Conservation (phyloP, 1,140 invertebrate genomes). For the Antheraea mylitta region DNA sequence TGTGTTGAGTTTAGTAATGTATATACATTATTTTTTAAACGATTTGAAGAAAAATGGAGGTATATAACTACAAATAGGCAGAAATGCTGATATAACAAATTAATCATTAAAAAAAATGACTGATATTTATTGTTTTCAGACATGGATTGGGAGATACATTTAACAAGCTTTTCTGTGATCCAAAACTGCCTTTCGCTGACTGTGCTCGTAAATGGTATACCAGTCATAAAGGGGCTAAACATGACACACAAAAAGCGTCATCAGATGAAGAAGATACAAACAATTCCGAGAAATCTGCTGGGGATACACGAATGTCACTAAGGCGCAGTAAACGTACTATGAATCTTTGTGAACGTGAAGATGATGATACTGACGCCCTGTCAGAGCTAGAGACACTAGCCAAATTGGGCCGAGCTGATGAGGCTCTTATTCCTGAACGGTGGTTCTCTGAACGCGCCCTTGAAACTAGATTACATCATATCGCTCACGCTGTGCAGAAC, state of each 20-base stretch:
- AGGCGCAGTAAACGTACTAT: constrained; percentile 65
- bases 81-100: neutral
- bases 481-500: constrained; percentile 94
- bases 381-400: constrained; percentile 71
- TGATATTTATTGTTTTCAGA: constrained; percentile 77
- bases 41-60: too few relatives aligned
- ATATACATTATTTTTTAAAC: too few relatives aligned
- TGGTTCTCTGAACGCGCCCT: constrained; percentile 90
- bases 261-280: constrained; percentile 72
- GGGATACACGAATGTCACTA: constrained; percentile 60
- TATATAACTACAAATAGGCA: too few relatives aligned
- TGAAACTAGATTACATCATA: constrained; percentile 93
- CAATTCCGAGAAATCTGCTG: constrained; percentile 42
- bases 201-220: constrained; percentile 72
- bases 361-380: constrained; percentile 72
- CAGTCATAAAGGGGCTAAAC: constrained; percentile 48
- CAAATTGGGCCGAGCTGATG: constrained; percentile 62
- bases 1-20: too few relatives aligned
- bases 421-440: constrained; percentile 65
- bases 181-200: constrained; percentile 91
- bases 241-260: constrained; percentile 47
- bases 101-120: neutral
- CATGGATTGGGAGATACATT: constrained; percentile 96
- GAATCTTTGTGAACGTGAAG: constrained; percentile 59
- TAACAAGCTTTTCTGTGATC: constrained; percentile 95